Evolutionary conservation across 1,140 invertebrate genomes (phyloP).

Genomic region (Formica selysi): DNA sequence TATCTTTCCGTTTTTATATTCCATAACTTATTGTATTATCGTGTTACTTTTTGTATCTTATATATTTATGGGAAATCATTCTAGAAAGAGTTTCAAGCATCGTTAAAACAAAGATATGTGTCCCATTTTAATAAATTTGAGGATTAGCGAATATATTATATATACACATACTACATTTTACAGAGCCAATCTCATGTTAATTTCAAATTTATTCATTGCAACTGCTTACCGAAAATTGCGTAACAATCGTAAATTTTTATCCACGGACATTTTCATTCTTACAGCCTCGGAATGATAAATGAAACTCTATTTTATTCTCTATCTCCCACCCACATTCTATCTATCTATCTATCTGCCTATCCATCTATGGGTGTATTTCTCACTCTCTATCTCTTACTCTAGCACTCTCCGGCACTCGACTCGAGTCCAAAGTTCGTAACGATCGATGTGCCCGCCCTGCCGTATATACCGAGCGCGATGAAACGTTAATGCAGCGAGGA

Average conservation of each 20-base stretch:
- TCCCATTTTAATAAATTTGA: constrained; percentile 21
- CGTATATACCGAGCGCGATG: constrained; percentile 75
- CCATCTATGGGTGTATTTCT: neutral
- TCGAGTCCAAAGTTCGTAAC: constrained; percentile 75
- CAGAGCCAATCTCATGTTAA: constrained; percentile 12
- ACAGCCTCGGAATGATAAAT: constrained; percentile 41
- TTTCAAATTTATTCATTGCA: constrained; percentile 24
- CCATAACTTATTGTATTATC: constrained; percentile 35
- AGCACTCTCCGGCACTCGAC: constrained; percentile 65
- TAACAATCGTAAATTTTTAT: constrained; percentile 32
- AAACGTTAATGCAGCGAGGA: constrained; percentile 79
- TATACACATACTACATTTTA: neutral
- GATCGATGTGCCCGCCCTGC: constrained; percentile 76
- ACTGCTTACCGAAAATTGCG: constrained; percentile 16
- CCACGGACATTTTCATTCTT: constrained; percentile 29
- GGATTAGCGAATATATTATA: neutral
- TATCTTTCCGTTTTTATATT: constrained; percentile 36
- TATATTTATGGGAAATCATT: neutral
- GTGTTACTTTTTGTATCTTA: constrained; percentile 6
- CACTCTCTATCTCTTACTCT: neutral
- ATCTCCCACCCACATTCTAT: neutral
- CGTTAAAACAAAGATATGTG: neutral
- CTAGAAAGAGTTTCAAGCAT: neutral
- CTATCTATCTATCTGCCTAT: constrained; percentile 14
- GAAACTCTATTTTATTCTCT: constrained; percentile 38